A percentile compares a stretch with the other conserved stretches of the same genome.
phyloP scores from a whole-genome alignment of 2,888 invertebrate species.

The Corythucha ciliata region DNA sequence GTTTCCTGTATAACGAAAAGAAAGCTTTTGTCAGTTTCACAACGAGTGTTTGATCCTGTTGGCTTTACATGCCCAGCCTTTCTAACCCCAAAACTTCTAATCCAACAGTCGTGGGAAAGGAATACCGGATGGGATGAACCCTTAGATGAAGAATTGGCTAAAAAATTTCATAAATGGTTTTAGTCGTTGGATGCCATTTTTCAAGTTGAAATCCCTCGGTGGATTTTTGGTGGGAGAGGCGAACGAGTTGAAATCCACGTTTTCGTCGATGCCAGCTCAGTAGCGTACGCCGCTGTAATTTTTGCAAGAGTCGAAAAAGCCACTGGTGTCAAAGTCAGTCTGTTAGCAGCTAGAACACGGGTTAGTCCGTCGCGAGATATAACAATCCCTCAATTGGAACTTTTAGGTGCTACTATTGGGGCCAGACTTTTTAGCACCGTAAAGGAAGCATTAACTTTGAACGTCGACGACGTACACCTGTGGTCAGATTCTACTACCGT shows the following conservation, averaged over 20 bases:
- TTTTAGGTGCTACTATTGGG: conserved; percentile 36
- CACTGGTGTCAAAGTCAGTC: conserved; percentile 26
- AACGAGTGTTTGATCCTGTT: conserved; percentile 34
- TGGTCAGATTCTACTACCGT: conserved; percentile 37
- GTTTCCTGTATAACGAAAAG: conserved; percentile 7
- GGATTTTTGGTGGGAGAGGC: background rate
- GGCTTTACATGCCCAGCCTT: conserved; percentile 32
- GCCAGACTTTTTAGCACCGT: conserved; percentile 31
- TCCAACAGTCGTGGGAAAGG: conserved; percentile 29
- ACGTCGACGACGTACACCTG: too few relatives aligned
- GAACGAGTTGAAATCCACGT: conserved; percentile 28
- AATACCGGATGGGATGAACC: too few relatives aligned
- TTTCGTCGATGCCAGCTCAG: conserved; percentile 37
- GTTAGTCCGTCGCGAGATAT: conserved; percentile 34
- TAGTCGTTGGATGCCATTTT: too few relatives aligned
- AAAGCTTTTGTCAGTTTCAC: conserved; percentile 23
- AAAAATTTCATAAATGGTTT: too few relatives aligned
- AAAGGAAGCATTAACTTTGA: too few relatives aligned
- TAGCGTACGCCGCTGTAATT: conserved; percentile 36
- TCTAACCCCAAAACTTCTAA: conserved; percentile 32
- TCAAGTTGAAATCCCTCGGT: conserved; percentile 2
- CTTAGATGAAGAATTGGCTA: conserved; percentile 10
- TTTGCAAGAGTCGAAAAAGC: conserved; percentile 31
- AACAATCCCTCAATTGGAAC: conserved; percentile 39
- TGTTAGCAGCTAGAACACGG: conserved; percentile 36